Percentiles rank a stretch among this genome's conserved stretches.
phyloP scores from a whole-genome alignment of 2,797 vertebrate species.

The Chiroxiphia lanceolata region DNA sequence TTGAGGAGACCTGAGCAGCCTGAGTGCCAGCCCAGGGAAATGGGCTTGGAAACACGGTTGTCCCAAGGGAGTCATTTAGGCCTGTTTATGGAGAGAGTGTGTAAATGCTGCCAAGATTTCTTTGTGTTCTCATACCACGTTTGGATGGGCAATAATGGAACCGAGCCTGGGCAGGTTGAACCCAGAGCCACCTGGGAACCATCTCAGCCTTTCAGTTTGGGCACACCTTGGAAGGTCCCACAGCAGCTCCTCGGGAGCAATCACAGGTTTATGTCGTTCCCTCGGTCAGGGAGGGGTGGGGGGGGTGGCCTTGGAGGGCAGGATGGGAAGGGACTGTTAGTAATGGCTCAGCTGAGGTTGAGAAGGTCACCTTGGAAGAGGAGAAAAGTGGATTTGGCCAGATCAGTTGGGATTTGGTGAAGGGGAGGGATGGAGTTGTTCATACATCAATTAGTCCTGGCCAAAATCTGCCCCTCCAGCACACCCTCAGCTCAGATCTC shows the following conservation, averaged over 20 bases:
- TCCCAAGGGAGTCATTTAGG: neutral
- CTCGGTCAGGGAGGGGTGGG: too few species aligned
- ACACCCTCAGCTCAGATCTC: neutral
- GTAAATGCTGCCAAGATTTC: neutral
- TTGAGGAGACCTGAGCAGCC: neutral
- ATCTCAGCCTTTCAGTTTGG: neutral
- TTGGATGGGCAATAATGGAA: neutral
- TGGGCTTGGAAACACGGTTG: neutral
- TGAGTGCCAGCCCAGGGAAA: neutral
- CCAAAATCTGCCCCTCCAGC: neutral
- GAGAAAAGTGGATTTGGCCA: neutral
- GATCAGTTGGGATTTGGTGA: neutral
- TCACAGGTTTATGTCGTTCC: neutral
- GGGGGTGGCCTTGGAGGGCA: neutral
- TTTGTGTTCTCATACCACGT: neutral
- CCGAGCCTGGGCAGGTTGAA: neutral
- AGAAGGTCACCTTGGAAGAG: neutral
- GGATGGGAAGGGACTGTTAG: neutral
- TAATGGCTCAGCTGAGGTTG: neutral
- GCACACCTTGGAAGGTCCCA: neutral
- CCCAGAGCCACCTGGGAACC: neutral
- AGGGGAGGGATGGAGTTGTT: neutral
- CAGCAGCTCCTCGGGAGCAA: neutral
- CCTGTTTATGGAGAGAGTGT: too few species aligned
- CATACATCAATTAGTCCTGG: neutral